phyloP scores from a whole-genome alignment of 1,140 invertebrate species.

The Cephus cinctus region DNA sequence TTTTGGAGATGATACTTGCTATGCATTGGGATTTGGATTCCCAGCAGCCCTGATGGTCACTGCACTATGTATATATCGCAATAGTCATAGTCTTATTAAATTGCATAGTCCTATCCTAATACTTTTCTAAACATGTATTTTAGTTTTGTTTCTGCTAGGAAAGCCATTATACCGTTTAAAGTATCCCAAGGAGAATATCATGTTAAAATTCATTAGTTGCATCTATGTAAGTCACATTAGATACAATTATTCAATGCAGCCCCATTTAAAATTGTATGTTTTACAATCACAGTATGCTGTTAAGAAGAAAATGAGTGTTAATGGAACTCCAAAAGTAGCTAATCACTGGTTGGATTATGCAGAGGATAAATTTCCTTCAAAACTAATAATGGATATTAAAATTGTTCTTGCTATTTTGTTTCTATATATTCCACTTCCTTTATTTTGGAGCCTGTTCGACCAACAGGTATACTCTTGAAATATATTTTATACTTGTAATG shows the following conservation, averaged over 20 bases:
- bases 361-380: conserved; percentile 64
- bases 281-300: conserved; percentile 13
- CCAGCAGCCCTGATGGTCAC: conserved; percentile 69
- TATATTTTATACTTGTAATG: conserved; percentile 8
- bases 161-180: conserved; percentile 68
- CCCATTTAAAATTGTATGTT: conserved; percentile 14
- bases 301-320: conserved; percentile 13
- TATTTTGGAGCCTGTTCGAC: conserved; percentile 84
- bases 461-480: conserved; percentile 60
- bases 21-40: conserved; percentile 76
- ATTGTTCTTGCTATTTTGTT: conserved; percentile 65
- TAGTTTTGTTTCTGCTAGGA: conserved; percentile 71
- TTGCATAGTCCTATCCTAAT: background rate
- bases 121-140: conserved; percentile 25
- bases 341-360: conserved; percentile 84
- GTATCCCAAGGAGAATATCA: conserved; percentile 68
- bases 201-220: conserved; percentile 65
- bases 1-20: conserved; percentile 73
- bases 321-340: conserved; percentile 31
- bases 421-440: conserved; percentile 75
- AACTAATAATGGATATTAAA: conserved; percentile 72
- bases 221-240: conserved; percentile 61
- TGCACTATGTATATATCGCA: conserved; percentile 55
- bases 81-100: conserved; percentile 9
- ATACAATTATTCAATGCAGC: conserved; percentile 34